phyloP scores from a whole-genome alignment of 2,113 vertebrate species.

The Phylloscopus whistleri region DNA sequence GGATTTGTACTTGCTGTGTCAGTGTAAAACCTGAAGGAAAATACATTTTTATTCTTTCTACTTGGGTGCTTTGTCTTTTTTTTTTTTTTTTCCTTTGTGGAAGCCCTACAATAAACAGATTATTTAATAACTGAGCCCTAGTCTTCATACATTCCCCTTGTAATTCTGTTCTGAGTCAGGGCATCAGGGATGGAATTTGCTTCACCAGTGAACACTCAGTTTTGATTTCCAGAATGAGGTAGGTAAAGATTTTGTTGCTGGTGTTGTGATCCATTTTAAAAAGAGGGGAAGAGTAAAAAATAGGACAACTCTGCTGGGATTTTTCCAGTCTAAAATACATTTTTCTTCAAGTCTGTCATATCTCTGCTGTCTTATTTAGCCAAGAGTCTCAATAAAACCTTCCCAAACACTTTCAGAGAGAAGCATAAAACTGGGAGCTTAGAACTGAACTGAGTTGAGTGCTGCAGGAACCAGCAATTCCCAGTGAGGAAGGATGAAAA shows the following conservation, averaged over 20 bases:
- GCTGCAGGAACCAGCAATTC: not conserved
- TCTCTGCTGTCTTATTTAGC: not conserved
- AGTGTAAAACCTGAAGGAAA: constrained; percentile 71
- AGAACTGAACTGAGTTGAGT: not conserved
- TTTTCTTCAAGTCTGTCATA: not conserved
- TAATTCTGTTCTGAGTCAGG: not conserved
- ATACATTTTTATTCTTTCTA: constrained; percentile 84
- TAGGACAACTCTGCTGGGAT: not conserved
- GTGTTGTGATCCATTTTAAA: not conserved
- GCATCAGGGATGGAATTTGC: not conserved
- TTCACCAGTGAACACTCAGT: not conserved
- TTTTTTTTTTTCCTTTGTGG: constrained; percentile 56
- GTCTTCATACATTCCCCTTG: not conserved
- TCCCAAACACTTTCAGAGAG: not conserved
- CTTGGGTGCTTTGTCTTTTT: constrained; percentile 71
- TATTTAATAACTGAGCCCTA: constrained; percentile 68
- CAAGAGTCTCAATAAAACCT: not conserved
- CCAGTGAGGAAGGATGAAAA: not conserved
- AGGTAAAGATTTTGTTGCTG: not conserved
- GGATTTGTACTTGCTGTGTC: constrained; percentile 75
- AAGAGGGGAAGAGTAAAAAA: not conserved
- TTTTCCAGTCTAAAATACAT: not conserved
- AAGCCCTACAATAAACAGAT: constrained; percentile 73
- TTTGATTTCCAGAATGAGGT: not conserved
- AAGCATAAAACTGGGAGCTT: not conserved